Percentiles rank a stretch among this genome's conserved stretches.
Conservation (phyloP, 1,140 invertebrate species). For the Drosophila carrolli region DNA sequence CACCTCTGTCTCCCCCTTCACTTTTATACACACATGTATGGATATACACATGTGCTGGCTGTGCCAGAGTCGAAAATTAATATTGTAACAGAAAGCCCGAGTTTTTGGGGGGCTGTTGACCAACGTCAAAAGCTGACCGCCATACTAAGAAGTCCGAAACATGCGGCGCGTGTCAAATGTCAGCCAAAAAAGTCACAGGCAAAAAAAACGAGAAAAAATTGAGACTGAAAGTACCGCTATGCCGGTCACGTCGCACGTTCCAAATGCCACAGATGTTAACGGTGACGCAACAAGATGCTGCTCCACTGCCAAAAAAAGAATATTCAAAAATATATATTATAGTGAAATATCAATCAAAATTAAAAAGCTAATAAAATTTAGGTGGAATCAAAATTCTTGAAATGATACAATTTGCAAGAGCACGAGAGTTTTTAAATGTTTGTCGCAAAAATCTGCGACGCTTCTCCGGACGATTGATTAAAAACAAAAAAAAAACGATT, state of each 20-base stretch:
- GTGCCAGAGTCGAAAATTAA: constrained; percentile 67
- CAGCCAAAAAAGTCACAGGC: constrained; percentile 54
- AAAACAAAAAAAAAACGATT: too few relatives aligned
- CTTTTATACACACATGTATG: not conserved
- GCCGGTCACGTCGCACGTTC: constrained; percentile 82
- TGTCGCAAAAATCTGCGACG: too few relatives aligned
- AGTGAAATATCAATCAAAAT: not conserved
- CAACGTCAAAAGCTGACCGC: constrained; percentile 52
- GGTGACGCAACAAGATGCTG: constrained; percentile 67
- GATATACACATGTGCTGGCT: constrained; percentile 38
- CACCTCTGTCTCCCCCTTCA: not conserved
- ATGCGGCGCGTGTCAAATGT: constrained; percentile 80
- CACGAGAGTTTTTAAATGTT: too few relatives aligned
- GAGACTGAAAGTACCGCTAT: constrained; percentile 55
- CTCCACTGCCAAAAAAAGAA: constrained; percentile 16
- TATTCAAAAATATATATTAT: too few relatives aligned
- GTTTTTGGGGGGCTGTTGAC: constrained; percentile 20
- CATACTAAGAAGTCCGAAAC: constrained; percentile 60
- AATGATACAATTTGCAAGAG: too few relatives aligned
- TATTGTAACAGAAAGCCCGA: constrained; percentile 62
- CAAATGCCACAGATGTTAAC: constrained; percentile 83
- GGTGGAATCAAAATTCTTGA: too few relatives aligned
- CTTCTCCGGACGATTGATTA: too few relatives aligned
- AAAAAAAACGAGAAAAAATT: constrained; percentile 13
- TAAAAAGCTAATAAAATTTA: too few relatives aligned